Evolutionary conservation across 2,797 vertebrate species (phyloP).

Genomic region (Clarias pachynema): DNA sequence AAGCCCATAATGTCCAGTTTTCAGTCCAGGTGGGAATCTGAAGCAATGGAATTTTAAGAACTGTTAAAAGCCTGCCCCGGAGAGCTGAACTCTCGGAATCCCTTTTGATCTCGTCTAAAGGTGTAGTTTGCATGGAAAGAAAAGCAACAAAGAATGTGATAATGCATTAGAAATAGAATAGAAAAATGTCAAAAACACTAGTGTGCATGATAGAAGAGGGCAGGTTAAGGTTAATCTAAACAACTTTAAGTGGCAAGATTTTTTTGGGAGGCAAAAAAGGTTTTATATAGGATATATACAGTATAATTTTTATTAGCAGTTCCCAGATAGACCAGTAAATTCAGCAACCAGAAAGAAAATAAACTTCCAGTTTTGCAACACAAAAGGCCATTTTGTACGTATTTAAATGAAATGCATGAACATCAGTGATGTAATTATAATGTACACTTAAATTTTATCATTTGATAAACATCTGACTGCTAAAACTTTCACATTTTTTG

Average conservation of each 20-base stretch:
- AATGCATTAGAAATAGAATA: not conserved
- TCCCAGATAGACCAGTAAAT: not conserved
- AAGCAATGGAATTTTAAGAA: constrained; percentile 24
- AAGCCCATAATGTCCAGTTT: constrained; percentile 12
- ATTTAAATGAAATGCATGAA: not conserved
- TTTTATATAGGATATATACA: not conserved
- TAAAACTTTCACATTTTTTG: not conserved
- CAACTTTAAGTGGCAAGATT: not conserved
- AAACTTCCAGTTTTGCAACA: not conserved
- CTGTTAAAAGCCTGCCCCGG: not conserved
- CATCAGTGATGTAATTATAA: not conserved
- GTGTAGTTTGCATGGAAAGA: not conserved
- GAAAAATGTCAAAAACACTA: not conserved
- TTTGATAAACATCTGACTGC: not conserved
- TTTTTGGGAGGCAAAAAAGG: not conserved
- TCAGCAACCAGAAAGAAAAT: not conserved
- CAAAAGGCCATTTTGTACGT: not conserved
- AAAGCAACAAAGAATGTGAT: not conserved
- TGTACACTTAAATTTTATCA: not conserved
- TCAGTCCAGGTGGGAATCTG: constrained; percentile 12
- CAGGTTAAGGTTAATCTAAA: not conserved
- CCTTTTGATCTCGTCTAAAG: not conserved
- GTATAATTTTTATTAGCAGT: not conserved
- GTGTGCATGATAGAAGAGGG: not conserved
- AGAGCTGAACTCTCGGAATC: not conserved